A percentile compares a stretch with the other conserved stretches of the same genome.
Conservation (phyloP, 2,888 invertebrate genomes). For the Eudasyphora cyanicolor region DNA sequence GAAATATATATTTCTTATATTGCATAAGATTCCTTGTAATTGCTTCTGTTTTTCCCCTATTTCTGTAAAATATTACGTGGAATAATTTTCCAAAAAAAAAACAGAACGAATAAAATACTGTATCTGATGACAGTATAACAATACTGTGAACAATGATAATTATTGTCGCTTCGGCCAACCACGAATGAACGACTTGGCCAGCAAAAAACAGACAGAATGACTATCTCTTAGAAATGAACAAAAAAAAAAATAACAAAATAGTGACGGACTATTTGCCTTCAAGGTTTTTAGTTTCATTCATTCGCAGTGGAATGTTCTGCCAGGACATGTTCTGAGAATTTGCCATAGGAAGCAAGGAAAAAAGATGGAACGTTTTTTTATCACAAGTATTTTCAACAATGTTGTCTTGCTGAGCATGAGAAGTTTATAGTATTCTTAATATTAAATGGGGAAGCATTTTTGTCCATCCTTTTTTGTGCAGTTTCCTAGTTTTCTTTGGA, state of each 20-base stretch:
- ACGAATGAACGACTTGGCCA: conserved; percentile 1
- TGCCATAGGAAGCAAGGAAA: not conserved
- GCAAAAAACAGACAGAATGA: not conserved
- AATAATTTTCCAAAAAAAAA: not conserved
- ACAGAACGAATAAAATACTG: not conserved
- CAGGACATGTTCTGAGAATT: too few species aligned
- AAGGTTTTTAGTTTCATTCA: not conserved
- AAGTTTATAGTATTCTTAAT: not conserved
- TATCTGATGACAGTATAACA: conserved; percentile 14
- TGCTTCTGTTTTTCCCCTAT: too few species aligned
- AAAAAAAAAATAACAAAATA: not conserved
- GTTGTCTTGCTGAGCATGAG: not conserved
- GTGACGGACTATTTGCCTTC: not conserved
- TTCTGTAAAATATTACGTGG: too few species aligned
- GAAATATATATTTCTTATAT: too few species aligned
- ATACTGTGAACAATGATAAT: conserved; percentile 4
- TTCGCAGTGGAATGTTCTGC: not conserved
- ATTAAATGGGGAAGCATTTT: too few species aligned
- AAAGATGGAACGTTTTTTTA: not conserved
- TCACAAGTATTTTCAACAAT: not conserved
- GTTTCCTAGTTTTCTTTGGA: too few species aligned
- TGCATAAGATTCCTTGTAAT: too few species aligned
- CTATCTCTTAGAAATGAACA: not conserved
- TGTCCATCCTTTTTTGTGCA: too few species aligned
- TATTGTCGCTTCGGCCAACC: not conserved